Evolutionary conservation across 2,113 vertebrate species (phyloP).

Genomic region (Xiphophorus hellerii): DNA sequence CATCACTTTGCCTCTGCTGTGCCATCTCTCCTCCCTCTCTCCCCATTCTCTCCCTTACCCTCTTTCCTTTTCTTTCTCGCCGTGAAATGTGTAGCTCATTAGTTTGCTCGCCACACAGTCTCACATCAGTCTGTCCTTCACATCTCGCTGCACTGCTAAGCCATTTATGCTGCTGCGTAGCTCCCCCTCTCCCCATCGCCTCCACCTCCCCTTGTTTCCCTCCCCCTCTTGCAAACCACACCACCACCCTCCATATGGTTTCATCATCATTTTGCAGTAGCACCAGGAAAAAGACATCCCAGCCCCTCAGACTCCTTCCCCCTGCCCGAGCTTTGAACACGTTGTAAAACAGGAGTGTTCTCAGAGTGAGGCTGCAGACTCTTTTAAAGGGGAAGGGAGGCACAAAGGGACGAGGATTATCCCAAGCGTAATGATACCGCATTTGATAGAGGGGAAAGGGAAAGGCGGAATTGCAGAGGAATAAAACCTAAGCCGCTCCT

Average conservation of each 20-base stretch:
- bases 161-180: constrained; percentile 75
- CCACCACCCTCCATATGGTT: constrained; percentile 77
- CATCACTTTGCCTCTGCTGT: constrained; percentile 42
- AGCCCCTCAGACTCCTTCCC: neutral
- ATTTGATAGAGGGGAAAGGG: constrained; percentile 70
- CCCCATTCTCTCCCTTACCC: constrained; percentile 12
- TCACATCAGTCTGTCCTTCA: constrained; percentile 85
- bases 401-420: constrained; percentile 68
- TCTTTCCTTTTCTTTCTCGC: constrained; percentile 39
- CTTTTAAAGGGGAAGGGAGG: constrained; percentile 31
- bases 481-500: constrained; percentile 67
- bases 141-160: constrained; percentile 84
- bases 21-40: constrained; percentile 22
- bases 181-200: neutral
- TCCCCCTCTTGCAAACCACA: constrained; percentile 34
- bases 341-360: constrained; percentile 50
- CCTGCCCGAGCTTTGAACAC: constrained; percentile 10
- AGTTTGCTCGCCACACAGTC: constrained; percentile 74
- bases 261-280: constrained; percentile 72
- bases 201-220: constrained; percentile 19
- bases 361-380: constrained; percentile 50
- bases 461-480: constrained; percentile 34
- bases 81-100: constrained; percentile 80
- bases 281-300: constrained; percentile 49
- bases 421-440: constrained; percentile 78